Evolutionary conservation across 2,797 vertebrate species (phyloP).

Genomic region (Mareca penelope): DNA sequence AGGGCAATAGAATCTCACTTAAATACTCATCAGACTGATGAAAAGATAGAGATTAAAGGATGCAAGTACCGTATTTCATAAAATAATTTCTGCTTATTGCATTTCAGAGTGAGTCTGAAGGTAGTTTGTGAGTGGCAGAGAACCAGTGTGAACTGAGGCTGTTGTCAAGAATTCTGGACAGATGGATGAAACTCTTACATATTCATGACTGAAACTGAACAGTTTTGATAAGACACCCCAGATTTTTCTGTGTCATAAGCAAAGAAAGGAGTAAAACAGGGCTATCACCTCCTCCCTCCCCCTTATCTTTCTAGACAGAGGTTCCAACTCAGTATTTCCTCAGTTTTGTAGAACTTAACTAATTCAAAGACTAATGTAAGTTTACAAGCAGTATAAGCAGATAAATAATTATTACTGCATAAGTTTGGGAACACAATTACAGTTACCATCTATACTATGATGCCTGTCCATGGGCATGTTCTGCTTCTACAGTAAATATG

Average conservation of each 20-base stretch:
- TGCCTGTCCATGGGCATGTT: not conserved
- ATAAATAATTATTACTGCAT: not conserved
- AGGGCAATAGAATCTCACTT: not conserved
- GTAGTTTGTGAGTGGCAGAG: not conserved
- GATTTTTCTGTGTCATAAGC: not conserved
- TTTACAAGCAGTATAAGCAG: not conserved
- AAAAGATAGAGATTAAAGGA: not conserved
- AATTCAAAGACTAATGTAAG: not conserved
- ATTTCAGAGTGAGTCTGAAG: not conserved
- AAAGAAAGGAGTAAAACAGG: not conserved
- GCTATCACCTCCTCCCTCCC: not conserved
- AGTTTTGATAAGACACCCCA: not conserved
- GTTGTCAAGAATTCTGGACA: not conserved
- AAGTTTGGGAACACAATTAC: not conserved
- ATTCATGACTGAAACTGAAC: not conserved
- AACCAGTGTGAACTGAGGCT: not conserved
- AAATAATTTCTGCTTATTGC: not conserved
- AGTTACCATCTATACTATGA: not conserved
- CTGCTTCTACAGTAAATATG: not conserved
- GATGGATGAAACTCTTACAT: not conserved
- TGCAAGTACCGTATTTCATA: not conserved
- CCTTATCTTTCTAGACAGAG: not conserved
- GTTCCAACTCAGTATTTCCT: not conserved
- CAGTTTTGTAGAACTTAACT: not conserved
- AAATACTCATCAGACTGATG: not conserved